Evolutionary conservation across 2,797 vertebrate species (phyloP), one percentile per base, ranked within the genome.

Genomic region (Aeoliscus strigatus): DNA sequence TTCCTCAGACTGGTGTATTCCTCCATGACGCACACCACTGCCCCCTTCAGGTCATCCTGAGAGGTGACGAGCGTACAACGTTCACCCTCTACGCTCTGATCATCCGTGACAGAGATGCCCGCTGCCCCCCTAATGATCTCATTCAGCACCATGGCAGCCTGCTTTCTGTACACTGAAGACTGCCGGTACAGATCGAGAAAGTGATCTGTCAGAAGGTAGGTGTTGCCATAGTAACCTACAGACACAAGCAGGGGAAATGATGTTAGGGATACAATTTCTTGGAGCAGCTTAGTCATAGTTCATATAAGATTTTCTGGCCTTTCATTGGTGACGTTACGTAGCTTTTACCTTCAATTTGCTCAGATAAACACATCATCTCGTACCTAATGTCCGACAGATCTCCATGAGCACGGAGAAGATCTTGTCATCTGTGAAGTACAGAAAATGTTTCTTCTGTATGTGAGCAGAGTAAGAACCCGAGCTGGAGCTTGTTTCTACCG

Each of bases 141-240:
- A 0, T 94, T 96, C 13, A 98, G 85, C 26, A 93, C 89, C 85
- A 96, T 85, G 11, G 93, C 91, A 0, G 94, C 91, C 77, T 96
- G 94, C 75, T 94, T 94, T 29, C 93, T 86, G 77, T 93, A 95
- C 8, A 51, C 33, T 1, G 76, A 63, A 0, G 95, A 96, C 39
- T 91, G 87, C 0, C 53, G 32, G 66, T 96, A 97, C 31, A 95
- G 80, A 33, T 91, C 93, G 79, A 91, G 59, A 67, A 97, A 91
- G 57, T 91, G 89, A 68, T 98, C 95, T 2, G 89, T 90, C 0
- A 98, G 86, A 53, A 97, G 61, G 70, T 91, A 93, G 39, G 94
- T 81, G 76, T 92, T 89, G 42, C 95, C 92, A 0, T 93, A 88
- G 62, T 88, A 90, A 49, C 94, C 82, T 86, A 12, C 4, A 27